Evolutionary conservation across 2,797 vertebrate genomes (phyloP), one percentile per base, ranked within the genome.

Genomic region (Leptatherina wallacei): DNA sequence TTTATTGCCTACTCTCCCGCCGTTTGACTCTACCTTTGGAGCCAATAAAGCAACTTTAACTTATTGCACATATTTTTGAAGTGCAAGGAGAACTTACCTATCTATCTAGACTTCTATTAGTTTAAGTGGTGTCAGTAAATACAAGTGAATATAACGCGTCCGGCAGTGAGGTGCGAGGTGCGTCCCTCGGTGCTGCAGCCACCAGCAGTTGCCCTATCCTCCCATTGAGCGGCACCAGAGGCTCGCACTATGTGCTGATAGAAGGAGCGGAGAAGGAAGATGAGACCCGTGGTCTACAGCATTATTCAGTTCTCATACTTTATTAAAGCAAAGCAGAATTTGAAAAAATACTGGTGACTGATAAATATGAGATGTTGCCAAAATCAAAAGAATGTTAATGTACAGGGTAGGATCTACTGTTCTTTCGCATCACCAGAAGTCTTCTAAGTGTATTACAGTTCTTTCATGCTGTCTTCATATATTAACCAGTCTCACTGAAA

Each of bases 151-250:
- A 65, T 18, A 55, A 30, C 56, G 36, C 54, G 5, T 20, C 49
- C 38, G 59, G 60, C 67, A 27, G 16, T 32, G 56, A 75, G 83
- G 84, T 79, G 80, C 75, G 80, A 38, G 68, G 68, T 65, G 73
- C 61, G 74, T 87, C 88, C 82, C 86, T 69, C 49, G 60, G 73
- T 77, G 88, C 62, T 54, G 86, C 82, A 86, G 89, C 88, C 91
- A 89, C 85, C 81, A 93, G 96, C 90, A 97, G 93, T 97, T 94
- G 91, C 96, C 90, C 60, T 20, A 40, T 91, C 90, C 82, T 94
- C 96, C 97, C 97, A 94, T 97, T 81, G 95, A 95, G 97, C 95
- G 97, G 97, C 97, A 97, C 96, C 93, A 97, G 94, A 95, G 96
- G 84, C 91, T 93, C 91, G 90, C 88, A 57, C 86, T 88, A 68